phyloP scores from a whole-genome alignment of 2,113 vertebrate genomes.

The Pseudonaja textilis region DNA sequence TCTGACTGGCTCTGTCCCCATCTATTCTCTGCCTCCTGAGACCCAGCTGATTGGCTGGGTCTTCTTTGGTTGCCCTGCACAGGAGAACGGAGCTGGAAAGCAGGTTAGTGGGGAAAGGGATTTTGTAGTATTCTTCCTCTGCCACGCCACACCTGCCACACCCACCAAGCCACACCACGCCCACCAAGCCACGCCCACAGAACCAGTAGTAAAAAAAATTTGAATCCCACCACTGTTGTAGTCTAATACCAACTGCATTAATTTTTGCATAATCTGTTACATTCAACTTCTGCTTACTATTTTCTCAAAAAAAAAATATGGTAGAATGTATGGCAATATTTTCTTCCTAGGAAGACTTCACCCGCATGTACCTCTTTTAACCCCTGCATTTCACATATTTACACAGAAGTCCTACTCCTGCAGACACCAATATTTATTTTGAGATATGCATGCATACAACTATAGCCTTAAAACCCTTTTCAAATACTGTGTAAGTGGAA shows the following conservation, averaged over 20 bases:
- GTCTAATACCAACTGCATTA: conserved; percentile 33
- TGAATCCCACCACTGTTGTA: conserved; percentile 10
- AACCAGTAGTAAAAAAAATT: too few species aligned
- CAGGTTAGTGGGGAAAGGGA: too few species aligned
- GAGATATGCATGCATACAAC: neutral
- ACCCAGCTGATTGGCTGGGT: too few species aligned
- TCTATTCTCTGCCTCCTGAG: too few species aligned
- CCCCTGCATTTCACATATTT: neutral
- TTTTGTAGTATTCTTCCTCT: too few species aligned
- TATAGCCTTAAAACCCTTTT: neutral
- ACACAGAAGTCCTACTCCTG: neutral
- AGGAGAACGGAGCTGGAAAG: too few species aligned
- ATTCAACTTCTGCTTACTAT: too few species aligned
- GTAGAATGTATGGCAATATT: neutral
- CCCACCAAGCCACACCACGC: too few species aligned
- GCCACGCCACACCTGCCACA: too few species aligned
- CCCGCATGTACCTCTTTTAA: neutral
- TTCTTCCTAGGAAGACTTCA: neutral
- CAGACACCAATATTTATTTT: neutral
- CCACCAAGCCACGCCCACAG: too few species aligned
- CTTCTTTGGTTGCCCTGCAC: too few species aligned
- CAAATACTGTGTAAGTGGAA: neutral
- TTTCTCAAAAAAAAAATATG: neutral
- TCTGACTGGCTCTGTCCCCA: too few species aligned
- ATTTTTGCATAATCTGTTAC: conserved; percentile 38